phyloP scores from a whole-genome alignment of 2,797 vertebrate genomes.

The Anas acuta region DNA sequence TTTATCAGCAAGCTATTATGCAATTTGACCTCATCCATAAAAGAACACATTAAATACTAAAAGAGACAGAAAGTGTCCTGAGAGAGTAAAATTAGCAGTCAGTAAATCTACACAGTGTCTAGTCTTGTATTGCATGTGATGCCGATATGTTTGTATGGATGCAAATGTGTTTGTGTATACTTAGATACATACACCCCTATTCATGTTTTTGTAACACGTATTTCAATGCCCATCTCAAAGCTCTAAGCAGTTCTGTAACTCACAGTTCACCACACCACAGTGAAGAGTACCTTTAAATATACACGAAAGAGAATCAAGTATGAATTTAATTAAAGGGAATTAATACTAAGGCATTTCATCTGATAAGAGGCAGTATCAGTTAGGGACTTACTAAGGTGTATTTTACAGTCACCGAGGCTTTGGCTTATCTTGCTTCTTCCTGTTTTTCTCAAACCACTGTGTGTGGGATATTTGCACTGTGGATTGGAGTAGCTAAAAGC shows the following conservation, averaged over 20 bases:
- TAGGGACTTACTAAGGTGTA: conserved; percentile 58
- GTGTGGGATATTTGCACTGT: conserved; percentile 1
- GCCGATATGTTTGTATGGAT: neutral
- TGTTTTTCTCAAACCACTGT: conserved; percentile 63
- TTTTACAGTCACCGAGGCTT: conserved; percentile 38
- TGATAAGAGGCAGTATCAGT: conserved; percentile 63
- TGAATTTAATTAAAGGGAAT: conserved; percentile 67
- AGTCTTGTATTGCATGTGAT: neutral
- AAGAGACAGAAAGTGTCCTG: conserved; percentile 20
- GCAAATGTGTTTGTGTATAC: neutral
- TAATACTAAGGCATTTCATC: conserved; percentile 63
- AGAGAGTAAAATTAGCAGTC: conserved; percentile 36
- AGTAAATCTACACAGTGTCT: conserved; percentile 1
- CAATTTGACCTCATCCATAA: conserved; percentile 5
- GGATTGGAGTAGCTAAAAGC: conserved; percentile 43
- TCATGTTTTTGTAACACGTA: neutral
- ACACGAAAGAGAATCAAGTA: conserved; percentile 24
- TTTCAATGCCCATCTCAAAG: neutral
- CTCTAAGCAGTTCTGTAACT: neutral
- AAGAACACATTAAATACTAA: conserved; percentile 7
- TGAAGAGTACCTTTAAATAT: conserved; percentile 17
- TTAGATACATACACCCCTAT: neutral
- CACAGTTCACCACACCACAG: neutral
- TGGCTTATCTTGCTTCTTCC: conserved; percentile 63
- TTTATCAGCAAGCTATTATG: conserved; percentile 21